Base-by-base conservation (phyloP, 2,113 vertebrate genomes). In the Capreolus pygargus region DNA sequence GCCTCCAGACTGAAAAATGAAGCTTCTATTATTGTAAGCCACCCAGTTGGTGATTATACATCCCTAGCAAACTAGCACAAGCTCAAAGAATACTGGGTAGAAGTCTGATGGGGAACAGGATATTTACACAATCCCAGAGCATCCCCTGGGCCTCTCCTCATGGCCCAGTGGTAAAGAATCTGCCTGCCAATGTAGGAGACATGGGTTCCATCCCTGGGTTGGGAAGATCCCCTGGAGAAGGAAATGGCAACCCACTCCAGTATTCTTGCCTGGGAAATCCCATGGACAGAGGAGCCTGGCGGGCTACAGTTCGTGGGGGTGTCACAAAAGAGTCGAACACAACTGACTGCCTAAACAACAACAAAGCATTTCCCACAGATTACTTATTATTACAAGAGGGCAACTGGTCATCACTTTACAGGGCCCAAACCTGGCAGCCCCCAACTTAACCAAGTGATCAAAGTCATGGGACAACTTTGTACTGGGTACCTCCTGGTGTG, bases 271-370 rank as follows among this genome's bases (percentile, higher is more conserved):
- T 76, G 70, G 70, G 25, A 76, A 76, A 76, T 21, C 6, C 25
- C 70, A 3, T 1, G 70, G 70, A 27, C 70, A 43, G 70, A 43
- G 70, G 12, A 76, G 70, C 23, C 36, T 76, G 70, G 36, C 0
- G 0, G 23, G 36, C 36, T 76, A 43, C 10, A 76, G 70, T 27
- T 43, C 1, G 1, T 14, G 36, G 23, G 36, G 25, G 36, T 12
- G n/a, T 39, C 67, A 70, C n/a, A 43, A 39, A 27, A 76, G 39
- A 76, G 36, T 76, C 36, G 39, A 39, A 27, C 39, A 76, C 12
- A 39, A 70, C 19, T 70, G 67, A 39, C 0, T 14, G 10, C 6
- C n/a, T 39, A 5, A 58, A 36, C n/a, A 74, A 27, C 21, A 74
- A 14, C 9, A 27, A 86, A 79, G 60, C 19, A 33, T 25, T 6